Evolutionary conservation across 2,888 invertebrate genomes (phyloP), one percentile per base, ranked within the genome.

Genomic region (Caenorhabditis sp.): DNA sequence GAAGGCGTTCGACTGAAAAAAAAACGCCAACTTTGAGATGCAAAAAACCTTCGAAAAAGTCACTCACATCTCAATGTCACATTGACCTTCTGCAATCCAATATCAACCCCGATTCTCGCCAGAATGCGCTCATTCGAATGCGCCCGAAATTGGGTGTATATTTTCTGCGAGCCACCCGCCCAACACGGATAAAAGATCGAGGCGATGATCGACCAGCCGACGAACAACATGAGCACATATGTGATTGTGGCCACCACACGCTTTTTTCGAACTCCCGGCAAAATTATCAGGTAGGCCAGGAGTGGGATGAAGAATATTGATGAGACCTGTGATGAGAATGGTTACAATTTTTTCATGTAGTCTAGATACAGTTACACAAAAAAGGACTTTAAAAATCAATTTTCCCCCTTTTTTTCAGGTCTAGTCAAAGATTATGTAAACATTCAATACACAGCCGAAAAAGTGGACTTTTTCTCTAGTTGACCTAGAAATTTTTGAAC

Each of bases 211-310:
- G 83, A 67, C 12, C 77, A 78, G 17, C 86, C 86, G 7, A 84
- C 82, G 20, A 75, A 63, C n/a, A 83, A 67, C 61, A 83, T 82
- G 21, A 83, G 67, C 23, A 84, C 74, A 62, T 85, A 78, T 21
- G 82, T 73, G 43, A 81, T 63, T 49, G 85, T 78, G 8, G 82
- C 84, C 61, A 84, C 70, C 21, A 83, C 50, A 4, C 83, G 67
- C 64, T 87, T 87, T 68, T 83, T 82, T 25, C 86, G 73, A 38
- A 85, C 77, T 38, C 86, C 86, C 7, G 86, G 85, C 23, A 86
- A 63, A 26, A 86, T 79, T 53, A 86, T 67, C 23, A 86, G 68
- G 57, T 86, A 85, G 20, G 85, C 83, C n/a, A 87, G 58, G 58
- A 84, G 81, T 50, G 84, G 85, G 17, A 86, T 75, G 50, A 83